Conservation (phyloP, 2,113 vertebrate genomes). For the Sardina pilchardus region DNA sequence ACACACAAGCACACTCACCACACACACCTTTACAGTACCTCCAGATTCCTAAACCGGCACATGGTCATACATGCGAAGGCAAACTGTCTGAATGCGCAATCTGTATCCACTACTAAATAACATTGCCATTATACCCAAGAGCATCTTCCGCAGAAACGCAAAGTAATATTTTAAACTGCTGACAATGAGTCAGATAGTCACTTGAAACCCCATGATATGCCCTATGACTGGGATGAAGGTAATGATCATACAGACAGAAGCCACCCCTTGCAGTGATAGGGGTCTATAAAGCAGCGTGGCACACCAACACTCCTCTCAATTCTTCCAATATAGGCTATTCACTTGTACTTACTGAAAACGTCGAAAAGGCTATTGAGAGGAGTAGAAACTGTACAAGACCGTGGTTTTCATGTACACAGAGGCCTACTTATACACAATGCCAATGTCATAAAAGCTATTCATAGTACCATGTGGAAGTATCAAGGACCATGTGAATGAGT, state of each 20-base stretch:
- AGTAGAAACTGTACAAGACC: not conserved
- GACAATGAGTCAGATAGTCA: not conserved
- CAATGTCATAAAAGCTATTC: not conserved
- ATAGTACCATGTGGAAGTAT: not conserved
- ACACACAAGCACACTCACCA: not conserved
- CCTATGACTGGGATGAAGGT: not conserved
- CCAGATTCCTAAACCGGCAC: not conserved
- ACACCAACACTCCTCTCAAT: not conserved
- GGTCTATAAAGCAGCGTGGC: not conserved
- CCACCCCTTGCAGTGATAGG: not conserved
- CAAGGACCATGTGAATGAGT: not conserved
- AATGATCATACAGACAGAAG: not conserved
- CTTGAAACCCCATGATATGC: not conserved
- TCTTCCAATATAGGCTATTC: not conserved
- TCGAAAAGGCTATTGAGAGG: not conserved
- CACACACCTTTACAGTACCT: constrained; percentile 6
- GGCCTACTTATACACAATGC: not conserved
- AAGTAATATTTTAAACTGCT: not conserved
- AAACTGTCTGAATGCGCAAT: not conserved
- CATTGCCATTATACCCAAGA: not conserved
- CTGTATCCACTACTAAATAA: not conserved
- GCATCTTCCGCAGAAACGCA: not conserved
- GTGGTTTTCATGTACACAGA: not conserved
- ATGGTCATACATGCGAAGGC: constrained; percentile 24
- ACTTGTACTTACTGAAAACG: not conserved